These are phyloP conservation scores for Lutraria rhynchaena DNA, from an alignment of 1,140 invertebrate genomes.

Conservation along the genomic window DNA sequence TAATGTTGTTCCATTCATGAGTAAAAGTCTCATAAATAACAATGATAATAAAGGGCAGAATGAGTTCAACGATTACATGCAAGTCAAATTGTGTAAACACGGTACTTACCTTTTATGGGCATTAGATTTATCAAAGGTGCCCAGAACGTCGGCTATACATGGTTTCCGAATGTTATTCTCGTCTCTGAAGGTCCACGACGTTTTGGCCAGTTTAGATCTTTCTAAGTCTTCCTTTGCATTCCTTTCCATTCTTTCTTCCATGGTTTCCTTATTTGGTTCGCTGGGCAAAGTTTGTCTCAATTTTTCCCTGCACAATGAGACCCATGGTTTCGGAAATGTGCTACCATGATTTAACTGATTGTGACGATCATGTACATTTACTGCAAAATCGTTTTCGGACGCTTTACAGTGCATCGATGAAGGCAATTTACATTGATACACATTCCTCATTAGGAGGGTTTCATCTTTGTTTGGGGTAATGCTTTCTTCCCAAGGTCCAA, in stretches of 20 bases:
- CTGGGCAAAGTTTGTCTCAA: too few species aligned
- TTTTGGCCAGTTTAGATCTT: not conserved
- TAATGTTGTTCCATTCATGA: too few species aligned
- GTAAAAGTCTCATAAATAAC: too few species aligned
- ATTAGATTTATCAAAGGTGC: slow-evolving; percentile 5
- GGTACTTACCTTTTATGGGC: slow-evolving; percentile 42
- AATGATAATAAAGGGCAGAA: too few species aligned
- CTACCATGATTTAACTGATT: not conserved
- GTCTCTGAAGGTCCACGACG: slow-evolving; percentile 22
- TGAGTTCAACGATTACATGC: too few species aligned
- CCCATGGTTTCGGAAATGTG: too few species aligned
- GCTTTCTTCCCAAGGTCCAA: not conserved
- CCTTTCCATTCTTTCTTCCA: too few species aligned
- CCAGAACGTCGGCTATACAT: slow-evolving; percentile 26
- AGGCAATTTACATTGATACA: not conserved
- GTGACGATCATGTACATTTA: not conserved
- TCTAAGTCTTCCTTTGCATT: too few species aligned
- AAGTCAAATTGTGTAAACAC: too few species aligned
- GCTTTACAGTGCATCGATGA: not conserved
- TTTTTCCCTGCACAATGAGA: too few species aligned
- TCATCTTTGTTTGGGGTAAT: not conserved
- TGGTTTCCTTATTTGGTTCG: too few species aligned
- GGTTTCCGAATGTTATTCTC: slow-evolving; percentile 41
- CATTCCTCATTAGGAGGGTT: not conserved
- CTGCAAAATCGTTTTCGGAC: not conserved